These are phyloP conservation scores for Onthophagus taurus DNA, from an alignment of 1,140 invertebrate genomes.

Conservation along the genomic window DNA sequence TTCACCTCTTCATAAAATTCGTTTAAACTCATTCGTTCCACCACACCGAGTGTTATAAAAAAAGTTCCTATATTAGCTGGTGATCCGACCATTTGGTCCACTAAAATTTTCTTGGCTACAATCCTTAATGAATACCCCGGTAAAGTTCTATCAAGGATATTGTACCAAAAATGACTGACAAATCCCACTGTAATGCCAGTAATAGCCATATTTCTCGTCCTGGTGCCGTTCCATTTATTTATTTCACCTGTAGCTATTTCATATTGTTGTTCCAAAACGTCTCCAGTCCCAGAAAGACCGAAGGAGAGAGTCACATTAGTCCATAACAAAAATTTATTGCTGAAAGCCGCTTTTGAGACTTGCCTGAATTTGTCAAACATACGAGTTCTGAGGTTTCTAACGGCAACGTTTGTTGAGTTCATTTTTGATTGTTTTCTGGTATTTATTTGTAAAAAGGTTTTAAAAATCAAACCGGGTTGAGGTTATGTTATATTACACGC, in stretches of 20 bases:
- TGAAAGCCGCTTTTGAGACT: slow-evolving; percentile 44
- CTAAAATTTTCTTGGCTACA: slow-evolving; percentile 73
- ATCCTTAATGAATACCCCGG: slow-evolving; percentile 57
- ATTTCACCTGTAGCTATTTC: slow-evolving; percentile 58
- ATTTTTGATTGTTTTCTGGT: too few species aligned
- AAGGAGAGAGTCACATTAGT: slow-evolving; percentile 81
- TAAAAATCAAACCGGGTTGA: too few species aligned
- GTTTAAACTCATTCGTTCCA: slow-evolving; percentile 54
- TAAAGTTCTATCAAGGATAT: slow-evolving; percentile 56
- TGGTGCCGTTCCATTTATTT: slow-evolving; percentile 50
- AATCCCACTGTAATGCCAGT: slow-evolving; percentile 71
- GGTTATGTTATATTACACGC: too few species aligned
- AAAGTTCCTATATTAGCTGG: slow-evolving; percentile 75
- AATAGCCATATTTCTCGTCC: slow-evolving; percentile 70
- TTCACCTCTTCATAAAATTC: slow-evolving; percentile 64
- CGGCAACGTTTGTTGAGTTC: too few species aligned
- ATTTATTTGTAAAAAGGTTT: too few species aligned
- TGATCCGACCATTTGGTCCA: slow-evolving; percentile 84
- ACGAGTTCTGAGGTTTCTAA: too few species aligned
- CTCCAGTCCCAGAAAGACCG: slow-evolving; percentile 65
- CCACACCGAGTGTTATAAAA: slow-evolving; percentile 64
- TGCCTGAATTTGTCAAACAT: slow-evolving; percentile 15
- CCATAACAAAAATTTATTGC: slow-evolving; percentile 64
- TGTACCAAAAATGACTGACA: slow-evolving; percentile 82
- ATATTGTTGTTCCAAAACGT: slow-evolving; percentile 76